phyloP scores from a whole-genome alignment of 2,113 vertebrate genomes.

The Proterorhinus semilunaris region DNA sequence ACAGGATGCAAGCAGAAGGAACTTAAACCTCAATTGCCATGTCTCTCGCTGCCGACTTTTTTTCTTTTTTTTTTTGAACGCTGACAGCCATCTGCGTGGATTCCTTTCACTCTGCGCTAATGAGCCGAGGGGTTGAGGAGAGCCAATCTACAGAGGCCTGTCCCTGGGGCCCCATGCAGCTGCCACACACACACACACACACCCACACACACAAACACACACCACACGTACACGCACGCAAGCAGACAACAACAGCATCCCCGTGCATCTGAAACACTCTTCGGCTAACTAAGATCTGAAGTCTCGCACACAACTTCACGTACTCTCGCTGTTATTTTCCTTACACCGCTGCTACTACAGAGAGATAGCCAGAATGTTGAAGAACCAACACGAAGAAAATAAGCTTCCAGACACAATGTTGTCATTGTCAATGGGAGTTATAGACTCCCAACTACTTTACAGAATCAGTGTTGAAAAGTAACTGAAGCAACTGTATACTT shows the following conservation, averaged over 20 bases:
- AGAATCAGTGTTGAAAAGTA: slow-evolving; percentile 5
- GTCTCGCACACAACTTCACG: slow-evolving; percentile 55
- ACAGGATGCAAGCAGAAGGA: slow-evolving; percentile 76
- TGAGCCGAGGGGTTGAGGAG: slow-evolving; percentile 77
- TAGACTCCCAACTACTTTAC: slow-evolving; percentile 28
- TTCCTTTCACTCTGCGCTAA: slow-evolving; percentile 81
- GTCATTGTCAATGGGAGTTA: slow-evolving; percentile 24
- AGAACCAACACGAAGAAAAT: slow-evolving; percentile 35
- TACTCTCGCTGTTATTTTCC: slow-evolving; percentile 41
- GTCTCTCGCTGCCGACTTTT: slow-evolving; percentile 75
- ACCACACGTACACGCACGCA: slow-evolving; percentile 18
- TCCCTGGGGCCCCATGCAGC: slow-evolving; percentile 79
- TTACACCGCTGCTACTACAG: slow-evolving; percentile 33
- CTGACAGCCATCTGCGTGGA: slow-evolving; percentile 84
- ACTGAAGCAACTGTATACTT: neutral
- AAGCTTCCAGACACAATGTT: slow-evolving; percentile 42
- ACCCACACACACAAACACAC: slow-evolving; percentile 25
- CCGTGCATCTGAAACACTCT: slow-evolving; percentile 55
- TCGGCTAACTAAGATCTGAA: slow-evolving; percentile 65
- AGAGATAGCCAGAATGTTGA: slow-evolving; percentile 35
- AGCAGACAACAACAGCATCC: slow-evolving; percentile 33
- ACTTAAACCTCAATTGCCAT: slow-evolving; percentile 81
- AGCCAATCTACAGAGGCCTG: slow-evolving; percentile 75
- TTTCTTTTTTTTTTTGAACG: slow-evolving; percentile 69
- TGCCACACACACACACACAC: slow-evolving; percentile 56